These are phyloP conservation scores for Eptesicus fuscus DNA, from an alignment of 2,113 vertebrate genomes.

Conservation along the genomic window DNA sequence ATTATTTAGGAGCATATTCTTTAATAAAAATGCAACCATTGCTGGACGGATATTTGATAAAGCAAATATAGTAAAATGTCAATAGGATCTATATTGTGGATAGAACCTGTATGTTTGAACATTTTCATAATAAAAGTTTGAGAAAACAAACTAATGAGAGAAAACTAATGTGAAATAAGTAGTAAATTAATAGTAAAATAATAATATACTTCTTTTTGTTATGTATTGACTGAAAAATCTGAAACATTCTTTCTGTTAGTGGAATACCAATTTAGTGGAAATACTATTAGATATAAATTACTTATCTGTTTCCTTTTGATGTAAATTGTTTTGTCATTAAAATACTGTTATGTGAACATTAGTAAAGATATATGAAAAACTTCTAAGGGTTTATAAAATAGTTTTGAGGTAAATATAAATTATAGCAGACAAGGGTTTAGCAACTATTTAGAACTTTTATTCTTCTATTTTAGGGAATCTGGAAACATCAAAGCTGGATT, in stretches of 20 bases:
- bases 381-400: slow-evolving; percentile 36
- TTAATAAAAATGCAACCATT: slow-evolving; percentile 2
- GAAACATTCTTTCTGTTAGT: background rate
- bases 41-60: background rate
- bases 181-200: background rate
- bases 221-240: slow-evolving; percentile 3
- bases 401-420: slow-evolving; percentile 76
- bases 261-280: slow-evolving; percentile 15
- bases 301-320: slow-evolving; percentile 2
- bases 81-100: background rate
- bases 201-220: background rate
- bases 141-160: background rate
- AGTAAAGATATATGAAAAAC: slow-evolving; percentile 14
- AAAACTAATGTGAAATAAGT: background rate
- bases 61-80: background rate
- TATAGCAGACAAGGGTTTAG: slow-evolving; percentile 80
- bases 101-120: background rate
- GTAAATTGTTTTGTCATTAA: slow-evolving; percentile 34
- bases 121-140: slow-evolving; percentile 17
- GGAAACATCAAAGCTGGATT: slow-evolving; percentile 94
- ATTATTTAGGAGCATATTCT: background rate
- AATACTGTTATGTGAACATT: slow-evolving; percentile 22
- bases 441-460: slow-evolving; percentile 89
- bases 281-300: slow-evolving; percentile 16
- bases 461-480: slow-evolving; percentile 92